Evolutionary conservation across 2,797 vertebrate genomes (phyloP), one percentile per base, ranked within the genome.

Genomic region (Geotria australis): DNA sequence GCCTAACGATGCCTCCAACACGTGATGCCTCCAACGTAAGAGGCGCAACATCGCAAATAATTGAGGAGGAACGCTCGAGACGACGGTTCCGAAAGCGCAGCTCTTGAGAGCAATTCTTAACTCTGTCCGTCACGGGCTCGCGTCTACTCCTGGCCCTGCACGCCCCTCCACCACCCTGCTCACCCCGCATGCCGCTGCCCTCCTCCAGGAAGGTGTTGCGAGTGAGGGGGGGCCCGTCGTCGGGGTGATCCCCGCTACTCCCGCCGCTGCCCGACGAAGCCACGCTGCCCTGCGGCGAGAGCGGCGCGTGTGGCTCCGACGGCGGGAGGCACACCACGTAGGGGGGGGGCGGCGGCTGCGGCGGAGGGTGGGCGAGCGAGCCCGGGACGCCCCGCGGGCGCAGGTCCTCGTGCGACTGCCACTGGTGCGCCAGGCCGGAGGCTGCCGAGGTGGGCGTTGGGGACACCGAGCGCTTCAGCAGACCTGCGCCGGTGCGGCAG

Each of bases 401-500:
- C 64, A 98, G 77, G 69, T 98, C 91, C 77, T 98, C 91, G 75
- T 98, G 91, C 68, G 91, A 98, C 75, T 98, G 78, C 91, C 91
- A 98, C 70, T 84, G 82, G 64, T 88, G 86, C 70, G 86, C 85
- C 70, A 95, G 74, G 63, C 83, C 38, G 24, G 24, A 38, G 24
- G 24, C 24, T 38, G 24, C 24, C 24, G 24, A 38, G 24, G 24
- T 38, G 66, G 91, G 91, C 57, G 91, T 98, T 67, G 95, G 81
- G 73, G 91, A 98, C 66, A 94, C 85, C 53, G 91, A 98, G 68
- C 89, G 83, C 78, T 95, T 93, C 76, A 98, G 77, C 70, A 53
- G 12, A 53, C 49, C 49, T 53, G 49, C 24, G 24, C 24, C 24
- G 38, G 24, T 5, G 24, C 2, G 24, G 24, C 24, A 38, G 38